Conservation (phyloP, 2,113 vertebrate species). For the Rana temporaria region DNA sequence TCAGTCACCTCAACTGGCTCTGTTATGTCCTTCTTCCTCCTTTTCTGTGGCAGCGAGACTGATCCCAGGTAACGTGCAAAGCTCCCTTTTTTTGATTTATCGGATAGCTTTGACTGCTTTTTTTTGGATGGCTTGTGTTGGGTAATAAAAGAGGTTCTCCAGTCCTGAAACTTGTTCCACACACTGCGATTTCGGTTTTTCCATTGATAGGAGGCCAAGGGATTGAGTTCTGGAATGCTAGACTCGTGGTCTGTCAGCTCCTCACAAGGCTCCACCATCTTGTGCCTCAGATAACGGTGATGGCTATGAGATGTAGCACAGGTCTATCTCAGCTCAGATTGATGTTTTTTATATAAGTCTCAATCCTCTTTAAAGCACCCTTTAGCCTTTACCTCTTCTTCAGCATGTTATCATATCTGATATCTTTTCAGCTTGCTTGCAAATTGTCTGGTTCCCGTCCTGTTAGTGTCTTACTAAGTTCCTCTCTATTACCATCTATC, state of each 20-base stretch:
- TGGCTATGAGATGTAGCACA: not conserved
- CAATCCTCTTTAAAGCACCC: not conserved
- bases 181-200: slow-evolving; percentile 16
- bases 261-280: slow-evolving; percentile 50
- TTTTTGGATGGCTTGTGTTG: slow-evolving; percentile 6
- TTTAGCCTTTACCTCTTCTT: not conserved
- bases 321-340: not conserved
- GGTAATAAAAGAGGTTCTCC: not conserved
- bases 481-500: not conserved
- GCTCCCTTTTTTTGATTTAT: not conserved
- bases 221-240: not conserved
- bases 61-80: slow-evolving; percentile 30
- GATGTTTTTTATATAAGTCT: not conserved
- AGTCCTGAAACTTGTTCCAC: slow-evolving; percentile 24
- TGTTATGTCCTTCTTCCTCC: slow-evolving; percentile 44
- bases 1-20: not conserved
- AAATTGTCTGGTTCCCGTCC: not conserved
- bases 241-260: not conserved
- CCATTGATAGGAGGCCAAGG: slow-evolving; percentile 33
- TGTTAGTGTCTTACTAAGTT: not conserved
- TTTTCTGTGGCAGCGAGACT: slow-evolving; percentile 57
- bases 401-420: not conserved
- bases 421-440: not conserved
- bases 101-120: not conserved
- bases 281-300: not conserved